phyloP scores from a whole-genome alignment of 2,888 invertebrate genomes.

The Norana najaformis region DNA sequence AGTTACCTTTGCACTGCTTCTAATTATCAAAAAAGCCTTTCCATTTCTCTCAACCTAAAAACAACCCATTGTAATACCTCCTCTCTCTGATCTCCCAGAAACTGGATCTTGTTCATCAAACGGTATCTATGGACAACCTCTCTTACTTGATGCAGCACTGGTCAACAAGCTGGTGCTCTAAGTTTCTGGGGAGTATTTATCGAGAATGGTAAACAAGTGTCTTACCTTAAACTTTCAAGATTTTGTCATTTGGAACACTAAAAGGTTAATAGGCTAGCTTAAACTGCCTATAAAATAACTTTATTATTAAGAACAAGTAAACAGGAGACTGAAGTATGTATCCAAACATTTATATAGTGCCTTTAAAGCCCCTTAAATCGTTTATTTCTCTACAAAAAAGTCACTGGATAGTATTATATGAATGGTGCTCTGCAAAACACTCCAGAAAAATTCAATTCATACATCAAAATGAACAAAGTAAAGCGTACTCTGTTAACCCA shows the following conservation, averaged over 20 bases:
- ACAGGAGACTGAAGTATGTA: not conserved
- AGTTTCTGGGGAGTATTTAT: no score
- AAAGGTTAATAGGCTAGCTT: not conserved
- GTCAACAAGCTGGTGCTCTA: no score
- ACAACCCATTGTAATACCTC: no score
- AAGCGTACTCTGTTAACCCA: conserved; percentile 15
- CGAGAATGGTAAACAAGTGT: no score
- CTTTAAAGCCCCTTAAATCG: not conserved
- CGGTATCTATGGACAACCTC: no score
- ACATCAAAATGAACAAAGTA: not conserved
- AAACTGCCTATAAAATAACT: not conserved
- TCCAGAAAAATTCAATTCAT: not conserved
- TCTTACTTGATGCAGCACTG: no score
- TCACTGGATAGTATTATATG: not conserved
- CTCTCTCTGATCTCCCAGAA: no score
- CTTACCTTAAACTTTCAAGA: no score
- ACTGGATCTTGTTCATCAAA: no score
- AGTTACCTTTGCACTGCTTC: no score
- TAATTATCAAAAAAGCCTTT: no score
- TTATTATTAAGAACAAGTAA: not conserved
- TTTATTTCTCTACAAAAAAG: not conserved
- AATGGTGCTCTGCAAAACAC: not conserved
- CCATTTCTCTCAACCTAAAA: no score
- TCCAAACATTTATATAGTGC: not conserved
- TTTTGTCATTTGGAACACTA: not conserved